These are phyloP conservation scores for Drosophila incognita DNA, from an alignment of 2,888 invertebrate genomes.

Conservation along the genomic window DNA sequence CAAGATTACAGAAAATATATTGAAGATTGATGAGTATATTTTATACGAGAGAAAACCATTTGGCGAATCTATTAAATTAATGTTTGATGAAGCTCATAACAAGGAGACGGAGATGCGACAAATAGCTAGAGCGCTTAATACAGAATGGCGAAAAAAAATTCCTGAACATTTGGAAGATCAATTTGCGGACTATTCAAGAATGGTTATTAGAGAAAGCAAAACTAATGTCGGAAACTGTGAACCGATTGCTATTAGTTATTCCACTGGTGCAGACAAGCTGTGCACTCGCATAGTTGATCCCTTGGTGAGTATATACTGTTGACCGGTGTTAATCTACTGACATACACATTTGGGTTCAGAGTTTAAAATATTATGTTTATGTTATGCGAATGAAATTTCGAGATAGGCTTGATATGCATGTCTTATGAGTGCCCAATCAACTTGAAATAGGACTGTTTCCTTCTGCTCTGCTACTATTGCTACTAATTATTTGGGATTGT, in stretches of 20 bases:
- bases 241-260: constrained; percentile 92
- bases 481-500: too few relatives aligned
- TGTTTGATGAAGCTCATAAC: constrained; percentile 87
- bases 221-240: constrained; percentile 91
- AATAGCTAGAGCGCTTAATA: constrained; percentile 88
- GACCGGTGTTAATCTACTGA: too few relatives aligned
- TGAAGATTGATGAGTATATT: constrained; percentile 43
- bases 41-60: constrained; percentile 83
- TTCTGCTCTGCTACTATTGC: too few relatives aligned
- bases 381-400: too few relatives aligned
- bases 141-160: constrained; percentile 87
- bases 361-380: too few relatives aligned
- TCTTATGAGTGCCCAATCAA: too few relatives aligned
- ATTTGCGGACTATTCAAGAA: constrained; percentile 88
- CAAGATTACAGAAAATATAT: constrained; percentile 20
- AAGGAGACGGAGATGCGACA: constrained; percentile 66
- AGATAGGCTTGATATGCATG: too few relatives aligned
- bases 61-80: constrained; percentile 88
- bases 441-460: too few relatives aligned
- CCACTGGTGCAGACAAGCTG: constrained; percentile 90
- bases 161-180: constrained; percentile 5
- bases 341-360: too few relatives aligned
- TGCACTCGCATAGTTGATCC: constrained; percentile 94
- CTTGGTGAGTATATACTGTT: constrained; percentile 87
- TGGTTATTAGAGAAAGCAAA: constrained; percentile 87